phyloP scores from a whole-genome alignment of 1,140 invertebrate genomes.

The Polypedilum vanderplanki region DNA sequence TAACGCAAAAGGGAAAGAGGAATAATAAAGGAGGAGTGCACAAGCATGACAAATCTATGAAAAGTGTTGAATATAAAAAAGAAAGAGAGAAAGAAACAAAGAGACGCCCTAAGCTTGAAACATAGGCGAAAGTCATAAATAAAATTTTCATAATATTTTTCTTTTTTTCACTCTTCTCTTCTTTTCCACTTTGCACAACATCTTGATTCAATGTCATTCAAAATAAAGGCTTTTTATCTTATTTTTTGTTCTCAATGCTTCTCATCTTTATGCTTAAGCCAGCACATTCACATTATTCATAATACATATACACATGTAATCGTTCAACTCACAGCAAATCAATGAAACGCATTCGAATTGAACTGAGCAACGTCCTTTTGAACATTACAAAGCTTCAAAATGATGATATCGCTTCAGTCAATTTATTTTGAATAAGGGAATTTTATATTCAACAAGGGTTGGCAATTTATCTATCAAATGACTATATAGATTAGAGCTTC shows the following conservation, averaged over 20 bases:
- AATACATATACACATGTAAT: not conserved
- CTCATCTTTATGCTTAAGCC: not conserved
- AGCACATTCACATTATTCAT: not conserved
- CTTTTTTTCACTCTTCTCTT: not conserved
- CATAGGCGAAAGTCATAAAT: slow-evolving; percentile 6
- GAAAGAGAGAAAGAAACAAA: not conserved
- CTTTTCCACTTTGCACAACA: not conserved
- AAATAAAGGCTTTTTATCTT: slow-evolving; percentile 13
- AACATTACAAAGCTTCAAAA: not conserved
- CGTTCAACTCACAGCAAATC: no score
- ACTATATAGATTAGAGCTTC: no score
- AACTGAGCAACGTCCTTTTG: no score
- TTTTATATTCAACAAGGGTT: not conserved
- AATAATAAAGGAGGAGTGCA: not conserved
- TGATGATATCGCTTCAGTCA: not conserved
- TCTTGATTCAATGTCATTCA: slow-evolving; percentile 11
- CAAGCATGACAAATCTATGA: not conserved
- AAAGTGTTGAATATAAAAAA: slow-evolving; percentile 19
- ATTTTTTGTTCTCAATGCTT: not conserved
- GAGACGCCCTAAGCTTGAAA: not conserved
- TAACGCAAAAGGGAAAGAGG: not conserved
- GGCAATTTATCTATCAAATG: no score
- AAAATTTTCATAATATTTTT: slow-evolving; percentile 19
- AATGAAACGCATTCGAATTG: no score
- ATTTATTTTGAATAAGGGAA: not conserved